Percentiles rank a stretch among this genome's conserved stretches.
phyloP scores from a whole-genome alignment of 1,140 invertebrate genomes.

The Wiebesia pumilae region DNA sequence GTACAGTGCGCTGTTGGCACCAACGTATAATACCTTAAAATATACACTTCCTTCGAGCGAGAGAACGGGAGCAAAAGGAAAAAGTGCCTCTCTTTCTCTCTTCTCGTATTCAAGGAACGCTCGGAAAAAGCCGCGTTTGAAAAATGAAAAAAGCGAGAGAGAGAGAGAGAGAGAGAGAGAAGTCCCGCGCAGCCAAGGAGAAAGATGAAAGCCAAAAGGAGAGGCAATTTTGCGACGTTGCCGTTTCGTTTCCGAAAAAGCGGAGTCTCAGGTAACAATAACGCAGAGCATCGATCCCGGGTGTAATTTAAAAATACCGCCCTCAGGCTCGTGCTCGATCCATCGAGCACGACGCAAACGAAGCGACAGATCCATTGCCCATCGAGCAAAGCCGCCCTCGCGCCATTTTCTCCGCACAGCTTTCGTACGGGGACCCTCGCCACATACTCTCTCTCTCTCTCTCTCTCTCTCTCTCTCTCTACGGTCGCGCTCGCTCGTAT shows the following conservation, averaged over 20 bases:
- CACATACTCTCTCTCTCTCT: no score
- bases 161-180: background rate
- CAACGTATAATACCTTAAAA: no score
- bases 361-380: background rate
- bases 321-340: no score
- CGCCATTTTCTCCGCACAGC: slow-evolving; percentile 3
- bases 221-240: background rate
- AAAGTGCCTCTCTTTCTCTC: no score
- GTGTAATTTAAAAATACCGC: slow-evolving; percentile 8
- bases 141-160: background rate
- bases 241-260: background rate
- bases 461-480: background rate
- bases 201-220: background rate
- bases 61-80: no score
- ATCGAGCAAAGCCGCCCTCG: background rate
- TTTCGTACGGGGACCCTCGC: background rate
- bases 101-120: no score
- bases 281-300: background rate
- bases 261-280: no score
- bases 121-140: background rate
- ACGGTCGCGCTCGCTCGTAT: background rate
- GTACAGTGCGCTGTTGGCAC: no score
- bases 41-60: no score
- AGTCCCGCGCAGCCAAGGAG: background rate
- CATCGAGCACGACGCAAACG: no score